Percentiles rank a stretch among this genome's conserved stretches.
Evolutionary conservation across 2,797 vertebrate species (phyloP).

Genomic region (Gobio occitaniae): DNA sequence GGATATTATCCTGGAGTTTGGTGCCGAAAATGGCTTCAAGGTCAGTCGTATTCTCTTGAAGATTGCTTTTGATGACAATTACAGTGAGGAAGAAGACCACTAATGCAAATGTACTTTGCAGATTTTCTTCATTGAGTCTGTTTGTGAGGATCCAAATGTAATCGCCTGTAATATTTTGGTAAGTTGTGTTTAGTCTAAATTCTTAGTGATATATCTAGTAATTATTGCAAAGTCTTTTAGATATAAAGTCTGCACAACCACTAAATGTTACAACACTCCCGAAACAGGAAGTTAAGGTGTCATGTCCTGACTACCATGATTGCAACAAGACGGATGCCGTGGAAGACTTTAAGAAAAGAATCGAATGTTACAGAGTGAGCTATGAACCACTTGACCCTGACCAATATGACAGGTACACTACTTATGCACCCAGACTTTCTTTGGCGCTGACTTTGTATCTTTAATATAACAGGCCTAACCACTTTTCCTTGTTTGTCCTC

Average conservation of each 20-base stretch:
- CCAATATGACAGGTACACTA: constrained; percentile 84
- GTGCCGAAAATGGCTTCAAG: constrained; percentile 91
- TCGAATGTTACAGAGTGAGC: constrained; percentile 91
- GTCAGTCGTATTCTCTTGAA: constrained; percentile 67
- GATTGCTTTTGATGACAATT: constrained; percentile 2
- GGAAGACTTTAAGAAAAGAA: constrained; percentile 96
- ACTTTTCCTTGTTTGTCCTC: neutral
- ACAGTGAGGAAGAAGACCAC: neutral
- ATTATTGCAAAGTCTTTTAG: neutral
- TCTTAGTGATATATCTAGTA: neutral
- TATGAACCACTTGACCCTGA: constrained; percentile 96
- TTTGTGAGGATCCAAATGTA: constrained; percentile 91
- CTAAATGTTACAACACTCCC: constrained; percentile 15
- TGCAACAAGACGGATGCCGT: constrained; percentile 93
- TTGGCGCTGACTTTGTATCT: neutral
- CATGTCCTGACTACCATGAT: constrained; percentile 94
- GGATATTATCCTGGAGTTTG: constrained; percentile 90
- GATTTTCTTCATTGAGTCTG: constrained; percentile 95
- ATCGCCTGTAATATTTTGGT: constrained; percentile 96
- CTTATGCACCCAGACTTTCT: neutral
- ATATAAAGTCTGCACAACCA: neutral
- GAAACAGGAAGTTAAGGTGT: constrained; percentile 94
- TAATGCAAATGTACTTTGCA: constrained; percentile 61
- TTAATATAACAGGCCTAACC: neutral
- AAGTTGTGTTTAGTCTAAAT: constrained; percentile 62